Conservation (phyloP, 2,888 invertebrate species). For the Ectemnius lituratus region DNA sequence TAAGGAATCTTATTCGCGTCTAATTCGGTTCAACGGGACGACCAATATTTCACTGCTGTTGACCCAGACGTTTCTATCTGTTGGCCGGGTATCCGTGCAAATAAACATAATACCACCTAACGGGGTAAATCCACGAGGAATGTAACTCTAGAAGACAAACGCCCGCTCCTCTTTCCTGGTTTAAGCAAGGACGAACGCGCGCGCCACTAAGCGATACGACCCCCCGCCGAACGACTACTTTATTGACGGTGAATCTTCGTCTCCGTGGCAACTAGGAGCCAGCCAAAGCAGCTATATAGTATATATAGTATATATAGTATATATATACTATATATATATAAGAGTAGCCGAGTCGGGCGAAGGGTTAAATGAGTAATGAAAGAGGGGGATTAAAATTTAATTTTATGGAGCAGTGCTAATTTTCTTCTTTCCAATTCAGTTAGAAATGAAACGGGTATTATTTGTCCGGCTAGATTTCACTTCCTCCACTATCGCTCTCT, state of each 20-base stretch:
- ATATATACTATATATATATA: no score
- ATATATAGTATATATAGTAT: no score
- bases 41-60: conserved; percentile 19
- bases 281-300: no score
- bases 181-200: conserved; percentile 27
- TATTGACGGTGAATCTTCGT: conserved; percentile 39
- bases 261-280: conserved; percentile 7
- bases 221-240: conserved; percentile 33
- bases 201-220: conserved; percentile 27
- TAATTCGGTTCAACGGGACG: conserved; percentile 20
- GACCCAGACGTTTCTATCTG: conserved; percentile 29
- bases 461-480: no score
- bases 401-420: no score
- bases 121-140: conserved; percentile 36
- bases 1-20: conserved; percentile 7
- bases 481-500: no score
- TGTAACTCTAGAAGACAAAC: conserved; percentile 45
- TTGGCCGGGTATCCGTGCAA: conserved; percentile 22
- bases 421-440: no score
- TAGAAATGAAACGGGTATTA: no score
- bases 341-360: background rate
- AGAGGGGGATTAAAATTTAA: background rate
- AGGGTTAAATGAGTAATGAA: conserved; percentile 11
- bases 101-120: conserved; percentile 47
- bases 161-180: conserved; percentile 27